These are phyloP conservation scores for Eptesicus fuscus DNA, from an alignment of 2,113 vertebrate genomes.

Conservation along the genomic window DNA sequence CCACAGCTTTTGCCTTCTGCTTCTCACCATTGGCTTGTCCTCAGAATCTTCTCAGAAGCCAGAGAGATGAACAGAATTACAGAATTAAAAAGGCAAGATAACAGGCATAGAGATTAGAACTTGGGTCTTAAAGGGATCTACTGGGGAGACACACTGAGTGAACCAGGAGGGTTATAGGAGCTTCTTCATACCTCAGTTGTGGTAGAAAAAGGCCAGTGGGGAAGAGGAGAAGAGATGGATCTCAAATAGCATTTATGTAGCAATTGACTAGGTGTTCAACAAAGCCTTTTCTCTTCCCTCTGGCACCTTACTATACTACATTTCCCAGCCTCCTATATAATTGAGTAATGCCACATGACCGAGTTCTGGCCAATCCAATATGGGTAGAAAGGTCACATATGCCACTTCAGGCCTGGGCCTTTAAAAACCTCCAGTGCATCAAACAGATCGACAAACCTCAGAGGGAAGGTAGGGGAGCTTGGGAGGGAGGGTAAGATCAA, in stretches of 20 bases:
- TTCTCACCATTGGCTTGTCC: background rate
- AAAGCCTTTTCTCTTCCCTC: background rate
- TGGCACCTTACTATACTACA: background rate
- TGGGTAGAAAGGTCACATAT: background rate
- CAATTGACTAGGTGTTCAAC: background rate
- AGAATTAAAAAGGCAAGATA: slow-evolving; percentile 5
- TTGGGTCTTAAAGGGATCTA: background rate
- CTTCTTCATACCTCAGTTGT: background rate
- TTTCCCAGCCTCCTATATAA: background rate
- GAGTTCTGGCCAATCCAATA: background rate
- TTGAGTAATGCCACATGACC: background rate
- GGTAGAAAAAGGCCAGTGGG: background rate
- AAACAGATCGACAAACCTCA: no score
- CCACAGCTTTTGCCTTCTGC: background rate
- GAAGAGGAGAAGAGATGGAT: background rate
- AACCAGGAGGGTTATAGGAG: background rate
- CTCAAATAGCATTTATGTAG: background rate
- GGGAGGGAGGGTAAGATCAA: no score
- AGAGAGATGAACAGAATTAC: background rate
- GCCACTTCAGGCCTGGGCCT: background rate
- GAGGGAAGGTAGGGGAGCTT: no score
- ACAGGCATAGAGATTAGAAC: background rate
- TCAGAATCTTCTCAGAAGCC: background rate
- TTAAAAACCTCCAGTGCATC: background rate
- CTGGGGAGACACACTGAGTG: background rate